Base-by-base conservation (phyloP, 2,888 invertebrate species). In the Villa cingulata region DNA sequence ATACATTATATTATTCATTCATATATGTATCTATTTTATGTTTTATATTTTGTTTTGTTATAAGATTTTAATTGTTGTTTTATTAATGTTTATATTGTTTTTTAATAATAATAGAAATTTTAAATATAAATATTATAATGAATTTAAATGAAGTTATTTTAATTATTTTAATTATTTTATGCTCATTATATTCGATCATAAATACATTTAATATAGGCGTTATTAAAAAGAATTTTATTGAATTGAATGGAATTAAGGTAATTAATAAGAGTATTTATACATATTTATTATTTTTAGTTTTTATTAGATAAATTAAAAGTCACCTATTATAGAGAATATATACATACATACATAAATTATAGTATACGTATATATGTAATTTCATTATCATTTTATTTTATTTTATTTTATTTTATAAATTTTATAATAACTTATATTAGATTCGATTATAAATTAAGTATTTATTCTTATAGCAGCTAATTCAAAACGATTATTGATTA, bases 201-300 rank as follows among this genome's bases (percentile, higher is more conserved):
- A 50, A 55, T 50, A 53, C 53, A 48, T 51, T 64, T 45, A 62
- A 59, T 53, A 62, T 67, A 45, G 62, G 61, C 57, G 58, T 67
- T 56, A 62, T 62, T 48, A 63, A 63, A 57, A 62, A 62, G 54
- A 60, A 60, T 49, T 62, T 61, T 57, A 56, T 67, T 46, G 58
- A 58, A 41, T 54, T 60, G 47, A 62, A 68, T 58, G 65, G 63
- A 57, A 56, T 62, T 57, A 63, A 67, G 66, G 67, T 67, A 54
- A 62, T n/a, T n/a, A n/a, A 16, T 42, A 27, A 3, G 27, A 27
- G 7, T 7, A 23, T 23, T 6, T 23, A 4, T 23, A 23, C 23
- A 23, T 23, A 7, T 23, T 23, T 23, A 4, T 12, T 32, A 32
- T 32, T 32, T 32, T 32, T 4, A 12, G 4, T 5, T 32, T 19